Evolutionary conservation across 1,140 invertebrate genomes (phyloP), one percentile per base, ranked within the genome.

Genomic region (Macrobrachium rosenbergii): DNA sequence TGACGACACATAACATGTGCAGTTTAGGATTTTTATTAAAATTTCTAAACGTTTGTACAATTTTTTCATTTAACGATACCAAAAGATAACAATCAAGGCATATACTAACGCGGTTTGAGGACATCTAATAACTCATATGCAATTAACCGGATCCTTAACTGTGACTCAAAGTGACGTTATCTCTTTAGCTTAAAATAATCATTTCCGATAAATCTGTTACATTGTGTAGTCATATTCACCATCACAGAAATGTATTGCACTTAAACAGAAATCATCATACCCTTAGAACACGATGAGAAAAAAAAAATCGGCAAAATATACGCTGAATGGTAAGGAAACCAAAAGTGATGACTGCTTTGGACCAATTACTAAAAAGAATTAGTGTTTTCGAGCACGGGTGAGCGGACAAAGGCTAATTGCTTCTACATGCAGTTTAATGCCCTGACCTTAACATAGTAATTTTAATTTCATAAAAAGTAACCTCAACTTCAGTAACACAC

Each of bases 401-500:
- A 79, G 80, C 52, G 62, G 67, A 81, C 77, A 85, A 52, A 76
- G 78, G 85, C 85, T 80, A 82, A 59, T 81, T 76, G 69, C 85
- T 87, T 87, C 85, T 87, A 87, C 85, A 87, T 87, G 85, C 69
- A 82, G 85, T 87, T 79, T 81, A 87, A 87, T 76, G 85, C 78
- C 78, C 69, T 87, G 85, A 87, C 85, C 85, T 87, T 87, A 87
- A 80, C 78, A 62, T 81, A 81, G 37, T 72, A 23, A 63, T 77
- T 67, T 81, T 82, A 87, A 82, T 87, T 87, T 81, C 78, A 87
- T 87, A 82, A 81, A 87, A 87, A 78, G 78, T 87, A 87, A 87
- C 85, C 85, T 87, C 85, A 87, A 87, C 85, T 87, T 87, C 85
- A 82, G 81, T 80, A 87, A 87, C 85, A 87, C 85, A 87, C 84